These are phyloP conservation scores for Laticauda laticaudata DNA, from an alignment of 2,113 vertebrate species.

Conservation along the genomic window DNA sequence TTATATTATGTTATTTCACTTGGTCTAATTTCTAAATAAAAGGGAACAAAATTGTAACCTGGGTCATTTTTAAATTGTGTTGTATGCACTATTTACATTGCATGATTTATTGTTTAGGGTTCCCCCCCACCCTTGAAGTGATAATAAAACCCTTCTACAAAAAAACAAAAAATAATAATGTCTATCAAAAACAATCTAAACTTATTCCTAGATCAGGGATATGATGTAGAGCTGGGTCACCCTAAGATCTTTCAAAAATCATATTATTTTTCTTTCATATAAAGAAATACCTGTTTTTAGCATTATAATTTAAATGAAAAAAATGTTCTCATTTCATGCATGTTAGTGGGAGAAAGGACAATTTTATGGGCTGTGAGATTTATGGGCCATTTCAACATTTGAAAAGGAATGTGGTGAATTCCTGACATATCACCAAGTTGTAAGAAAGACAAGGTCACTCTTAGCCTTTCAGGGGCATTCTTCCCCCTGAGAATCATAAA, in stretches of 20 bases:
- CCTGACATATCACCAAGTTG: slow-evolving; percentile 19
- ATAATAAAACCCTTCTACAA: background rate
- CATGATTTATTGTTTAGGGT: background rate
- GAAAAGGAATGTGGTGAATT: slow-evolving; percentile 36
- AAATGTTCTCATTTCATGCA: background rate
- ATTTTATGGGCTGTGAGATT: slow-evolving; percentile 18
- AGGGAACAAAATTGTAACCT: background rate
- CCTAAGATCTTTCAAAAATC: background rate
- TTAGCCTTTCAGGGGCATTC: slow-evolving; percentile 43
- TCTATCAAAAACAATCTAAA: background rate
- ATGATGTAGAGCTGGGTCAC: background rate
- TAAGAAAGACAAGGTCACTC: slow-evolving; percentile 31
- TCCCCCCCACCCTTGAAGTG: background rate
- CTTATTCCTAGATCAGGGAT: background rate
- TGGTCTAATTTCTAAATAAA: background rate
- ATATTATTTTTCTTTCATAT: background rate
- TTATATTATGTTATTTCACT: background rate
- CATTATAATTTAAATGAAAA: background rate
- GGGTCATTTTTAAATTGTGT: background rate
- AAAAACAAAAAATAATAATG: background rate
- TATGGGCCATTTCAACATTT: slow-evolving; percentile 14
- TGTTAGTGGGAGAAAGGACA: background rate
- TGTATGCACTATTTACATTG: background rate
- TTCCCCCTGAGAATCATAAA: slow-evolving; percentile 33
- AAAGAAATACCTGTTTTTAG: background rate